Base-by-base conservation (phyloP, 1,140 invertebrate species). In the Brachystomella parvula region DNA sequence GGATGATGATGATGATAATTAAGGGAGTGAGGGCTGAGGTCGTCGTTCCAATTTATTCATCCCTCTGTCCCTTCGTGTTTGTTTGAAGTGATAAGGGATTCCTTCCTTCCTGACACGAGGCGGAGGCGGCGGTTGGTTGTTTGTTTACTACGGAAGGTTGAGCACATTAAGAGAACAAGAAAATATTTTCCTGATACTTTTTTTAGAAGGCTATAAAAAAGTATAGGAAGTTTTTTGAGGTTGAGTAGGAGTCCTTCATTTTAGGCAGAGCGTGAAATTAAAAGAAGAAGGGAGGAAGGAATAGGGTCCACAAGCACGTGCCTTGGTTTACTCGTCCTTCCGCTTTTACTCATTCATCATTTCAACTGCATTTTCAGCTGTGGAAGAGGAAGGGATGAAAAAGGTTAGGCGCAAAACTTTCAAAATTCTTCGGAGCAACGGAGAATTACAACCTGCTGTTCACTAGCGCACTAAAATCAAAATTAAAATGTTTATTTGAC, bases 311-410 rank as follows among this genome's bases (percentile, higher is more conserved):
- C 47, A 15, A 57, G 19, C 64, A 47, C 64, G 64, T 61, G 64
- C 32, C 64, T 35, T 61, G 64, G 64, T 39, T 60, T 65, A 65
- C 49, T 29, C 47, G 31, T 58, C 47, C 63, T 65, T 65, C 63
- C 39, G 35, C 58, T n/a, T 32, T 21, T 24, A 21, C 21, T 21
- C 53, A 56, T 56, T 56, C 53, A 56, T 56, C 53, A 56, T 28
- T 56, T 24, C 12, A 12, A 12, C n/a, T n/a, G n/a, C n/a, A 12
- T 44, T 44, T 44, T 44, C 9, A 44, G n/a, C 39, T 44, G 9
- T 44, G 9, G 9, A 12, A 44, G n/a, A 9, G 9, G 9, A 12
- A 12, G n/a, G 39, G 39, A 9, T 44, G 39, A n/a, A 44, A 44
- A n/a, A n/a, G 39, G n/a, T 9, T 9, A n/a, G 39, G 39, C 9